phyloP scores from a whole-genome alignment of 1,140 invertebrate genomes.

The Drosophila nikananu region DNA sequence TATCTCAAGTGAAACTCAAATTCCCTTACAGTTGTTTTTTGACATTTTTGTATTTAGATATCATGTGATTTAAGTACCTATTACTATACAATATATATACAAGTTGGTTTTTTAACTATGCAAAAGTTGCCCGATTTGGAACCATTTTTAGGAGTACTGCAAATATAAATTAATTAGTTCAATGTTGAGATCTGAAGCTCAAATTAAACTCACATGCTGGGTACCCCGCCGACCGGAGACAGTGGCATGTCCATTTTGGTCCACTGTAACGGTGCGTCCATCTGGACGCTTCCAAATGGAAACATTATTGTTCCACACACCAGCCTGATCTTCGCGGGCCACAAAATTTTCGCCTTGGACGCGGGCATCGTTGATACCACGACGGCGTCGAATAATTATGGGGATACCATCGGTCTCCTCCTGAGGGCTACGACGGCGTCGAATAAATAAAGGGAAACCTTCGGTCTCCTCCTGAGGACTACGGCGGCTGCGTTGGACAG shows the following conservation, averaged over 20 bases:
- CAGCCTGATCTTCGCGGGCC: slow-evolving; percentile 57
- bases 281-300: slow-evolving; percentile 65
- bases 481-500: slow-evolving; percentile 29
- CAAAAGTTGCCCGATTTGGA: background rate
- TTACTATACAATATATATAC: slow-evolving; percentile 6
- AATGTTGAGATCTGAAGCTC: background rate
- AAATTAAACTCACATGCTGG: slow-evolving; percentile 14
- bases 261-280: slow-evolving; percentile 55
- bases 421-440: slow-evolving; percentile 39
- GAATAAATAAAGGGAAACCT: background rate
- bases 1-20: background rate
- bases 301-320: slow-evolving; percentile 49
- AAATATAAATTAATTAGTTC: slow-evolving; percentile 10
- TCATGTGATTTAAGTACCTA: slow-evolving; percentile 35
- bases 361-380: slow-evolving; percentile 35
- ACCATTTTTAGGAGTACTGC: slow-evolving; percentile 12
- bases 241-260: slow-evolving; percentile 34
- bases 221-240: slow-evolving; percentile 15
- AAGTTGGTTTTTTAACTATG: slow-evolving; percentile 2
- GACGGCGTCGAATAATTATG: slow-evolving; percentile 13
- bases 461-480: slow-evolving; percentile 6
- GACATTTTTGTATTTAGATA: slow-evolving; percentile 17
- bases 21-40: background rate
- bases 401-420: background rate
- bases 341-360: slow-evolving; percentile 65